These are phyloP conservation scores for Drosophila limbata DNA, from an alignment of 2,888 invertebrate species.

Conservation along the genomic window DNA sequence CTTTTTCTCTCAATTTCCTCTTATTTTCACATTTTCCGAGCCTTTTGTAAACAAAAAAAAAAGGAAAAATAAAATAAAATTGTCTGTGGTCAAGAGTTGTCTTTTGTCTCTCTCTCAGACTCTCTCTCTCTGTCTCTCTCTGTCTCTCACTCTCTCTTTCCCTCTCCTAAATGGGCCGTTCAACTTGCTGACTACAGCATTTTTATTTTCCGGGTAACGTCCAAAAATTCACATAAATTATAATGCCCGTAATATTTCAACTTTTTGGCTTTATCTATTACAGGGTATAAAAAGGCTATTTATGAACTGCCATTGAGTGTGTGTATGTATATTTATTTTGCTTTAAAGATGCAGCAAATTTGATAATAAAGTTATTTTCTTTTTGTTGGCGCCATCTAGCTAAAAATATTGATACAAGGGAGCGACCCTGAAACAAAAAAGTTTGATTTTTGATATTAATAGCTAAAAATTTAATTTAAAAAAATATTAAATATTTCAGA, in stretches of 20 bases:
- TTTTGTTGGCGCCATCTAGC: not conserved
- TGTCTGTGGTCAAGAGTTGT: constrained; percentile 74
- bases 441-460: too few relatives aligned
- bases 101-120: not conserved
- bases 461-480: too few relatives aligned
- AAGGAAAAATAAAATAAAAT: constrained; percentile 34
- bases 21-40: constrained; percentile 14
- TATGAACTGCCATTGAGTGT: not conserved
- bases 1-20: not conserved
- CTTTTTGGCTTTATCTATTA: constrained; percentile 31
- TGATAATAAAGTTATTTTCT: not conserved
- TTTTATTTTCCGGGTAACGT: constrained; percentile 24
- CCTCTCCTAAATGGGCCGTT: constrained; percentile 67
- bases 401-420: too few relatives aligned
- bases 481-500: not conserved
- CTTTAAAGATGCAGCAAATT: not conserved
- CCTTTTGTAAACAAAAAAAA: constrained; percentile 9
- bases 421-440: too few relatives aligned
- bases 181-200: constrained; percentile 48
- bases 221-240: constrained; percentile 66
- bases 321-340: too few relatives aligned
- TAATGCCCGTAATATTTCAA: constrained; percentile 40
- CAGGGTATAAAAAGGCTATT: constrained; percentile 15
- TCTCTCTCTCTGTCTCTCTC: not conserved
- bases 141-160: not conserved